These are phyloP conservation scores for Equus przewalskii DNA, from an alignment of 2,113 vertebrate species.

Conservation along the genomic window DNA sequence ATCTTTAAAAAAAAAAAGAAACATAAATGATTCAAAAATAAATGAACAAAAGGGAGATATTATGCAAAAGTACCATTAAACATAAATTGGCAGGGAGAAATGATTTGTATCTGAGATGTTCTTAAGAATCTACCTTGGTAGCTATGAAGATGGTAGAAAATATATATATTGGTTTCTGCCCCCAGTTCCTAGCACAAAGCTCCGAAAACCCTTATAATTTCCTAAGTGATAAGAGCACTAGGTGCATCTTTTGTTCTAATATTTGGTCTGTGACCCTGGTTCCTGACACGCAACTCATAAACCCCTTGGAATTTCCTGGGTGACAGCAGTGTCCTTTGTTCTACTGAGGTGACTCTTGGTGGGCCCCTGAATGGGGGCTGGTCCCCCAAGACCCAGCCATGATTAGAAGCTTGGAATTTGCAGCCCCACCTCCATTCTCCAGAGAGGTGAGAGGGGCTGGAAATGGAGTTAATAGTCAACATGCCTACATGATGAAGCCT, in stretches of 20 bases:
- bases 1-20: too few species aligned
- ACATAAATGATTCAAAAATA: background rate
- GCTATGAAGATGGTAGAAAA: background rate
- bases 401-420: background rate
- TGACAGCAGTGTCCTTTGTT: background rate
- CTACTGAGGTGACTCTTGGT: background rate
- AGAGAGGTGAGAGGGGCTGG: background rate
- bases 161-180: background rate
- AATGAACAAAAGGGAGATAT: conserved; percentile 7
- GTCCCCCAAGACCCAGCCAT: background rate
- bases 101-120: conserved; percentile 24
- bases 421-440: background rate
- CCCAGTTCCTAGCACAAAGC: background rate
- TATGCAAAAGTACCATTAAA: conserved; percentile 37
- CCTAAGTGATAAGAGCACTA: background rate
- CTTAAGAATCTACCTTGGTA: conserved; percentile 5
- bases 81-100: background rate
- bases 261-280: background rate
- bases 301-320: background rate
- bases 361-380: background rate
- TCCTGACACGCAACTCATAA: background rate
- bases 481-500: background rate
- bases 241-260: background rate
- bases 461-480: background rate
- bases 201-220: background rate